Conservation (phyloP, 2,888 invertebrate genomes). For the Meandrusa payeni region DNA sequence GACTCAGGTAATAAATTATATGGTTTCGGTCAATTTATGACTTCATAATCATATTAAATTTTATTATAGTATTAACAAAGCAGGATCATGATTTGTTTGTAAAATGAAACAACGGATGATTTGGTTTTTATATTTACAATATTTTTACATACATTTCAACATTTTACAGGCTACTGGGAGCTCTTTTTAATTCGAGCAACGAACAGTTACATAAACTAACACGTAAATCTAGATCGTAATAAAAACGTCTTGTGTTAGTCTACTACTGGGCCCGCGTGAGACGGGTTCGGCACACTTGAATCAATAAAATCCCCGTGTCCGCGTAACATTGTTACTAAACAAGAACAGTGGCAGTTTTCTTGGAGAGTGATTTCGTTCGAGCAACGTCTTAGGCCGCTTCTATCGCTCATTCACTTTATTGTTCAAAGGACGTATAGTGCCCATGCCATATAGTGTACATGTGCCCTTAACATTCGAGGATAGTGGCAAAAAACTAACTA, state of each 20-base stretch:
- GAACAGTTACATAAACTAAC: constrained; percentile 80
- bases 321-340: constrained; percentile 45
- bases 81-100: constrained; percentile 36
- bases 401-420: constrained; percentile 55
- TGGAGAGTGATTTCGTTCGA: constrained; percentile 58
- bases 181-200: constrained; percentile 81
- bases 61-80: constrained; percentile 41
- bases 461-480: constrained; percentile 49
- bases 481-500: constrained; percentile 37
- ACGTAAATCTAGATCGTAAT: constrained; percentile 79
- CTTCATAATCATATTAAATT: constrained; percentile 30
- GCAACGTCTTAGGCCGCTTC: constrained; percentile 72
- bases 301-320: constrained; percentile 76
- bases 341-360: constrained; percentile 68
- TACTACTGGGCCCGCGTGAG: constrained; percentile 64
- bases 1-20: constrained; percentile 2
- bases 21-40: constrained; percentile 26
- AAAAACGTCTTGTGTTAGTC: constrained; percentile 73
- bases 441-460: constrained; percentile 63
- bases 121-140: constrained; percentile 76
- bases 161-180: constrained; percentile 79
- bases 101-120: constrained; percentile 69
- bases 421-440: constrained; percentile 69
- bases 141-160: constrained; percentile 79
- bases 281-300: constrained; percentile 68